Conservation (phyloP, 2,797 vertebrate genomes). For the Astyanax mexicanus region DNA sequence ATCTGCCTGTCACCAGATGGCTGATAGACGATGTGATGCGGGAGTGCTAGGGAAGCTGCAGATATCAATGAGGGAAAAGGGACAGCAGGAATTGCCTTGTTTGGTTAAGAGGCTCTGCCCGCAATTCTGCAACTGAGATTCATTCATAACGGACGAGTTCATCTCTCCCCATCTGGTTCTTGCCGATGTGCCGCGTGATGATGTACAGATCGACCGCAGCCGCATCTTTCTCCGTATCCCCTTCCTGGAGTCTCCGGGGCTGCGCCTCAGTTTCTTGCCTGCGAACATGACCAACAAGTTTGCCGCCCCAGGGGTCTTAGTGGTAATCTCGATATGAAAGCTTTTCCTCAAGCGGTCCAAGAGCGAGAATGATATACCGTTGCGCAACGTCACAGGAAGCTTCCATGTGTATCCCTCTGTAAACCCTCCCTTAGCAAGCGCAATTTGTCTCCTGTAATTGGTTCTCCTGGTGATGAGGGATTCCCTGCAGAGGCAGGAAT, state of each 20-base stretch:
- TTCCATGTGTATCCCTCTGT: not conserved
- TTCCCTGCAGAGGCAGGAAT: conserved; percentile 25
- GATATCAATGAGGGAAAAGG: not conserved
- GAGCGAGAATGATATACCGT: not conserved
- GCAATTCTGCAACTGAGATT: not conserved
- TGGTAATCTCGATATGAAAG: not conserved
- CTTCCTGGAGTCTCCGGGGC: not conserved
- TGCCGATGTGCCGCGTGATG: conserved; percentile 30
- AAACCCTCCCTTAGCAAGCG: conserved; percentile 8
- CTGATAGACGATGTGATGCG: conserved; percentile 27
- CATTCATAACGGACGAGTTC: not conserved
- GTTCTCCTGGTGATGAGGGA: conserved; percentile 29
- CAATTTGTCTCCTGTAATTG: conserved; percentile 44
- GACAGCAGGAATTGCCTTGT: not conserved
- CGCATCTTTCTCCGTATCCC: not conserved
- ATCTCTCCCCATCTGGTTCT: conserved; percentile 10
- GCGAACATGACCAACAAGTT: not conserved
- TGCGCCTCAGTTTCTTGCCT: not conserved
- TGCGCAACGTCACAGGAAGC: not conserved
- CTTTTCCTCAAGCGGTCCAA: not conserved
- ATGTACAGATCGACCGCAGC: conserved; percentile 24
- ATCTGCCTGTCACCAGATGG: not conserved
- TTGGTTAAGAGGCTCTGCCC: conserved; percentile 7
- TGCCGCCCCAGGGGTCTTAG: not conserved
- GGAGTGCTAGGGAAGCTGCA: not conserved